phyloP scores from a whole-genome alignment of 2,797 vertebrate species.

The Pachyuromys duprasi region DNA sequence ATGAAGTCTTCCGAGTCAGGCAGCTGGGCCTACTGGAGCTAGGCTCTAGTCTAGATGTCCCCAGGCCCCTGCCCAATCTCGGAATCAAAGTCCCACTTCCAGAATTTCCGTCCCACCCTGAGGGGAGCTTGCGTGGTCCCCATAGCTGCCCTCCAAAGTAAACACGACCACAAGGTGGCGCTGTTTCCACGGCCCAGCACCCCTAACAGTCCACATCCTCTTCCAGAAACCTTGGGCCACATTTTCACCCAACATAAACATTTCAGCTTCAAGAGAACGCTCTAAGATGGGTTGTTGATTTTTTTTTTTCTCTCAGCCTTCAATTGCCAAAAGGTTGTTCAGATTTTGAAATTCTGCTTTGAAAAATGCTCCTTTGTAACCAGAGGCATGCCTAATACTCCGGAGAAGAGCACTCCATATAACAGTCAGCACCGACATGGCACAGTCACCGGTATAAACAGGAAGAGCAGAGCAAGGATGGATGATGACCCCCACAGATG shows the following conservation, averaged over 20 bases:
- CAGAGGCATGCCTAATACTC: neutral
- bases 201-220: accelerated
- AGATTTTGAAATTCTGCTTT: conserved; percentile 25
- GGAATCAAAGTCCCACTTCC: neutral
- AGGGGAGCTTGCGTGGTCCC: neutral
- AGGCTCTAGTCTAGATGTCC: neutral
- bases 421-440: no score
- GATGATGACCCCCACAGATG: neutral
- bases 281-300: neutral
- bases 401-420: accelerated
- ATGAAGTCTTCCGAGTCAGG: neutral
- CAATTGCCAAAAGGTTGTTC: conserved; percentile 27
- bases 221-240: accelerated
- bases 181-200: conserved; percentile 5
- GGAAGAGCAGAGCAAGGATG: neutral
- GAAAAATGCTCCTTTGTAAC: neutral
- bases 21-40: neutral
- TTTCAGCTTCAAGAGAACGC: neutral
- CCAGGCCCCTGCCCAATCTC: neutral
- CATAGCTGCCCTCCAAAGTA: neutral
- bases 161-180: conserved; percentile 33
- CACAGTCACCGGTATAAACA: neutral
- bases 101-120: neutral
- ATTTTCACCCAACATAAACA: neutral
- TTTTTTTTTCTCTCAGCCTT: conserved; percentile 34